Percentiles rank a stretch among this genome's conserved stretches.
phyloP scores from a whole-genome alignment of 2,113 vertebrate genomes.

The Hylia prasina region DNA sequence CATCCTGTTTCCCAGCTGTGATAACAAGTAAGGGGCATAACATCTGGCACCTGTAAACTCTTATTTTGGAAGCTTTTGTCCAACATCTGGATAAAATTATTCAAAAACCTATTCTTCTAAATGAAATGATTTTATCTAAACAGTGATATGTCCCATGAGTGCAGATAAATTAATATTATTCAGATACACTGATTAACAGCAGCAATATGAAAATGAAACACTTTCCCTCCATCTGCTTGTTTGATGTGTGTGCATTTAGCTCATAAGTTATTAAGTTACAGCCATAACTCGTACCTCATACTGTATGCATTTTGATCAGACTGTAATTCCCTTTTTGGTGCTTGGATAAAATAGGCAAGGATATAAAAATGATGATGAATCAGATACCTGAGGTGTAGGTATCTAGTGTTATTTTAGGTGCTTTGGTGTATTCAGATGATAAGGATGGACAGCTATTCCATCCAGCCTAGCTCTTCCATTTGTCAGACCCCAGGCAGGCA shows the following conservation, averaged over 20 bases:
- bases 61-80: not conserved
- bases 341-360: not conserved
- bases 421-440: not conserved
- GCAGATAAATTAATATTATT: not conserved
- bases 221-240: not conserved
- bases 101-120: not conserved
- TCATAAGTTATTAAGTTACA: not conserved
- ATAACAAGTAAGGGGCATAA: conserved; percentile 22
- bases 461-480: not conserved
- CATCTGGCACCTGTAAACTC: not conserved
- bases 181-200: not conserved
- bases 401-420: not conserved
- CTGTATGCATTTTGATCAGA: not conserved
- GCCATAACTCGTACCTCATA: not conserved
- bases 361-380: not conserved
- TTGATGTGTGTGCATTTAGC: not conserved
- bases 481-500: not conserved
- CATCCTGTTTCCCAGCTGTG: conserved; percentile 18
- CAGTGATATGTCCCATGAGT: not conserved
- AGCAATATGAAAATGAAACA: not conserved
- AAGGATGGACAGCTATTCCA: not conserved
- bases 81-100: conserved; percentile 26
- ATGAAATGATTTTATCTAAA: conserved; percentile 1
- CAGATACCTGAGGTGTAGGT: not conserved
- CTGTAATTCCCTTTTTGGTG: not conserved